These are phyloP conservation scores for Takifugu rubripes DNA, from an alignment of 2,797 vertebrate genomes.

Conservation along the genomic window DNA sequence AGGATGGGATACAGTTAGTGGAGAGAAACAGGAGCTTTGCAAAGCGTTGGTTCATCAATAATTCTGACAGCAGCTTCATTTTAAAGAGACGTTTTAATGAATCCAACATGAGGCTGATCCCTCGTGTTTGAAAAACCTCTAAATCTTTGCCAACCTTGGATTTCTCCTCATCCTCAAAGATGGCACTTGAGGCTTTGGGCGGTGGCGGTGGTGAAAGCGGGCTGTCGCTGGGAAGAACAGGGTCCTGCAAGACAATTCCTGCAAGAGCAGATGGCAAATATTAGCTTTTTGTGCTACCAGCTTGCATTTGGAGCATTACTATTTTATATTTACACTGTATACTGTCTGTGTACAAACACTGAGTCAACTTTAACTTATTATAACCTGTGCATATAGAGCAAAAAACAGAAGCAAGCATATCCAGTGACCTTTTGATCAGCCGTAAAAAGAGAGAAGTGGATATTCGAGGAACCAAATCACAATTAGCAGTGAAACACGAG, in stretches of 20 bases:
- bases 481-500: background rate
- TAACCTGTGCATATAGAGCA: background rate
- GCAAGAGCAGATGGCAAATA: slow-evolving; percentile 51
- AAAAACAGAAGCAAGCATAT: slow-evolving; percentile 17
- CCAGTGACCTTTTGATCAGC: slow-evolving; percentile 1
- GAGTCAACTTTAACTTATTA: no score
- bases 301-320: background rate
- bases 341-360: slow-evolving; percentile 1
- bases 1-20: slow-evolving; percentile 27
- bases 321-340: background rate
- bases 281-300: slow-evolving; percentile 19
- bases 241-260: slow-evolving; percentile 97
- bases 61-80: slow-evolving; percentile 11
- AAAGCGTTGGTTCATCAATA: slow-evolving; percentile 14
- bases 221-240: slow-evolving; percentile 84
- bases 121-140: background rate
- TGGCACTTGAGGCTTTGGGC: slow-evolving; percentile 83
- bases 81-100: background rate
- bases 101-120: background rate
- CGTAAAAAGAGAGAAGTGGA: background rate
- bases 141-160: slow-evolving; percentile 81
- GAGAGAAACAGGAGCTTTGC: slow-evolving; percentile 28
- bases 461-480: slow-evolving; percentile 14
- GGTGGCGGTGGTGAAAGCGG: slow-evolving; percentile 78
- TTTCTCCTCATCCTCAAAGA: slow-evolving; percentile 98